Base-by-base conservation (phyloP, 2,797 vertebrate genomes). In the Scomberomorus guttatus region DNA sequence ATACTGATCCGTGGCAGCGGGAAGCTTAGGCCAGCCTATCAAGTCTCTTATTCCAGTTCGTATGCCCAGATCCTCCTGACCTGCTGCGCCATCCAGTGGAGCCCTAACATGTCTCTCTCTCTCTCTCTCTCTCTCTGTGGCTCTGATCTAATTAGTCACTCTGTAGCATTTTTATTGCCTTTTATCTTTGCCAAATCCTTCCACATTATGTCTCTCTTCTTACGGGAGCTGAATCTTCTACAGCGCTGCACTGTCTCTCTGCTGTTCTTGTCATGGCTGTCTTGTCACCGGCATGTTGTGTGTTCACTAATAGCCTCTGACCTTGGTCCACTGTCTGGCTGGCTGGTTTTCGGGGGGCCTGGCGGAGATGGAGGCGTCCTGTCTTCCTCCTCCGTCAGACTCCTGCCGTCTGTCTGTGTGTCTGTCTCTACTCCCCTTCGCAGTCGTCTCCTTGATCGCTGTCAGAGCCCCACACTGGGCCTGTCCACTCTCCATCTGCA, bases 1-100 rank as follows among this genome's bases (percentile, higher is more conserved):
- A 97, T 87, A 95, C 96, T 97, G 96, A 97, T 97, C 97, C 95
- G 86, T 97, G 96, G 97, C 96, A 96, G 92, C 72, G 57, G 84
- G 90, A 90, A 86, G 93, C 91, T 92, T 93, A 94, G 92, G 90
- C 88, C 84, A 90, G 87, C 89, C 93, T 88, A 86, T 93, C 91
- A 90, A 82, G 88, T 77, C 91, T 90, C 89, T 93, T 94, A 91
- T 95, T 97, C 92, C 92, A 94, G 95, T 93, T 93, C 72, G 92
- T 93, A 89, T 93, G 93, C 89, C 93, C 87, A 87, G 95, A 94
- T 85, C 90, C 90, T 89, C 86, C 93, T 94, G 96, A 95, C 95
- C 89, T 87, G 72, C 91, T 89, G 76, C 87, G 64, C 89, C 90
- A 90, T 85, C 87, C 93, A 90, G 84, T 42, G 79, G 85, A 85